Conservation (phyloP, 2,113 vertebrate genomes). For the Labeo catla region DNA sequence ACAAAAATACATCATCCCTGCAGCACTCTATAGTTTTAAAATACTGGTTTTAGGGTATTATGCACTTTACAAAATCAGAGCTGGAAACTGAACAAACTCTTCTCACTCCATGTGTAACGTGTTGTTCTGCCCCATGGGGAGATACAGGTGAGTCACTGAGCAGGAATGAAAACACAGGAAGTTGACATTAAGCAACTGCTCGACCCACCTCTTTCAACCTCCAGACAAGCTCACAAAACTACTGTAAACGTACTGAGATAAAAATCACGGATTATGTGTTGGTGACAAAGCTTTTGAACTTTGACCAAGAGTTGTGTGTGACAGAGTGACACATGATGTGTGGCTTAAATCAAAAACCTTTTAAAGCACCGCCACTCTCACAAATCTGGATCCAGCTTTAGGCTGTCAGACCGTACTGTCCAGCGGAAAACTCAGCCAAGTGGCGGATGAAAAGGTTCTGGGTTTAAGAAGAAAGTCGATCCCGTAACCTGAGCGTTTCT, state of each 20-base stretch:
- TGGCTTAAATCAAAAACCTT: constrained; percentile 3
- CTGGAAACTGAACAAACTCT: not conserved
- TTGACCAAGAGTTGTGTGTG: not conserved
- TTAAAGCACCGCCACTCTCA: not conserved
- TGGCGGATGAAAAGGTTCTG: not conserved
- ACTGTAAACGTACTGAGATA: constrained; percentile 2
- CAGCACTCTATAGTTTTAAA: too few species aligned
- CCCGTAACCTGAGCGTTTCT: constrained; percentile 62
- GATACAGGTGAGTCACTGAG: constrained; percentile 62
- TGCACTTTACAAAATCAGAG: not conserved
- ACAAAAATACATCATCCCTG: too few species aligned
- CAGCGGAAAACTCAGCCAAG: not conserved
- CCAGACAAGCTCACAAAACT: not conserved
- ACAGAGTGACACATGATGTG: not conserved
- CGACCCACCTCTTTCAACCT: not conserved
- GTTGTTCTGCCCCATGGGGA: constrained; percentile 55
- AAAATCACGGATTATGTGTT: not conserved
- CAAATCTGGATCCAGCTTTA: constrained; percentile 6
- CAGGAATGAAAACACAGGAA: constrained; percentile 64
- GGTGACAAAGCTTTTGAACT: constrained; percentile 11
- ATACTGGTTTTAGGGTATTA: too few species aligned
- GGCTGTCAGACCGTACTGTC: not conserved
- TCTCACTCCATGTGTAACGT: not conserved
- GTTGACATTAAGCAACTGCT: constrained; percentile 52
- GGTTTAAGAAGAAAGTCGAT: constrained; percentile 58